These are phyloP conservation scores for Brachionus rotundiformis DNA, from an alignment of 1,140 invertebrate genomes.

Conservation along the genomic window DNA sequence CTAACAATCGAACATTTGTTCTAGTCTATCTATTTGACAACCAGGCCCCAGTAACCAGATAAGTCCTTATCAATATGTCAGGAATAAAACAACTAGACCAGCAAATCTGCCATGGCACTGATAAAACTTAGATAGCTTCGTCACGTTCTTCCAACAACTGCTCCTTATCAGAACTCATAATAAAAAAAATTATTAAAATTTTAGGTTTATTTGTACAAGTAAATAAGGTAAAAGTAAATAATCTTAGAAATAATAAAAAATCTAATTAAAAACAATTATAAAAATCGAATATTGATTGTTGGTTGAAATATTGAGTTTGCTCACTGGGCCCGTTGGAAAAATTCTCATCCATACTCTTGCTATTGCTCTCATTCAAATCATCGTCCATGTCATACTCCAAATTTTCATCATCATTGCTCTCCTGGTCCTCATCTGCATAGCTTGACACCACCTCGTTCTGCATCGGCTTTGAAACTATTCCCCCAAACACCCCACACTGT, in stretches of 20 bases:
- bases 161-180: neutral
- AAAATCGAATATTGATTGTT: conserved; percentile 40
- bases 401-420: conserved; percentile 44
- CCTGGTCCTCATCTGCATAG: neutral
- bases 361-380: conserved; percentile 10
- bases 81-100: neutral
- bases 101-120: neutral
- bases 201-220: conserved; percentile 36
- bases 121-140: neutral
- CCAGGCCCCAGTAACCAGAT: neutral
- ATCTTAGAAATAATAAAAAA: conserved; percentile 19
- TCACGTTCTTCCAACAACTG: neutral
- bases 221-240: conserved; percentile 30
- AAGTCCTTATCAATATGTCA: conserved; percentile 19
- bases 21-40: conserved; percentile 7
- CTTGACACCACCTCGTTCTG: neutral
- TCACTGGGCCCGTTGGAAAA: conserved; percentile 1
- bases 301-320: conserved; percentile 1
- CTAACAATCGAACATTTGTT: neutral
- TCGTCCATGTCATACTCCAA: conserved; percentile 20
- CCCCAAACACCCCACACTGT: neutral
- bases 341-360: conserved; percentile 39
- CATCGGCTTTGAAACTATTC: neutral
- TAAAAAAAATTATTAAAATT: neutral
- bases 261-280: conserved; percentile 40